Conservation (phyloP, 1,140 invertebrate species). For the Trichogramma pretiosum region DNA sequence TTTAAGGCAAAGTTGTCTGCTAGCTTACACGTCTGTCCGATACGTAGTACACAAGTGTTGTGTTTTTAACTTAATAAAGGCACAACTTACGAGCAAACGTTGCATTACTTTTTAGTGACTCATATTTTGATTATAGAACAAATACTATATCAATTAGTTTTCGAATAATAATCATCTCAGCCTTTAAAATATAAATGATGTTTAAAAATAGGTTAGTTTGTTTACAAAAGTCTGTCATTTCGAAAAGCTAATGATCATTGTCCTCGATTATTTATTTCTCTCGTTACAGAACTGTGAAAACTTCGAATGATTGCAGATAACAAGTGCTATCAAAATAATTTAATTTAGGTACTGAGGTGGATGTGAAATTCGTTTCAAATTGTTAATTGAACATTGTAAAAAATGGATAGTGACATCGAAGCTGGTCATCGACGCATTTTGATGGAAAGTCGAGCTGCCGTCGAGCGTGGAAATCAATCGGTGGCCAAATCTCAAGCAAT, state of each 20-base stretch:
- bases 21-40: too few relatives aligned
- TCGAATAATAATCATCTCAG: too few relatives aligned
- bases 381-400: conserved; percentile 11
- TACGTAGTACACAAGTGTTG: too few relatives aligned
- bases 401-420: conserved; percentile 46
- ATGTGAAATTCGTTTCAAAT: neutral
- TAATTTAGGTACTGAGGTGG: neutral
- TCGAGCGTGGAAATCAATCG: conserved; percentile 58
- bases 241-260: too few relatives aligned
- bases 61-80: too few relatives aligned
- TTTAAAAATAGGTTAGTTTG: conserved; percentile 7
- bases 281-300: neutral
- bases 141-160: too few relatives aligned
- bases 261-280: neutral
- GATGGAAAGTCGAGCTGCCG: conserved; percentile 48
- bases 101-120: too few relatives aligned
- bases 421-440: conserved; percentile 46
- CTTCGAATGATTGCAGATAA: neutral
- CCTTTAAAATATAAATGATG: too few relatives aligned
- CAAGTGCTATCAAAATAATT: neutral
- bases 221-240: too few relatives aligned
- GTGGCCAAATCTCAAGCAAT: conserved; percentile 61
- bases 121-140: too few relatives aligned
- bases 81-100: too few relatives aligned
- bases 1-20: too few relatives aligned